These are phyloP conservation scores for Nasonia vitripennis DNA, from an alignment of 1,140 invertebrate species.

Conservation along the genomic window DNA sequence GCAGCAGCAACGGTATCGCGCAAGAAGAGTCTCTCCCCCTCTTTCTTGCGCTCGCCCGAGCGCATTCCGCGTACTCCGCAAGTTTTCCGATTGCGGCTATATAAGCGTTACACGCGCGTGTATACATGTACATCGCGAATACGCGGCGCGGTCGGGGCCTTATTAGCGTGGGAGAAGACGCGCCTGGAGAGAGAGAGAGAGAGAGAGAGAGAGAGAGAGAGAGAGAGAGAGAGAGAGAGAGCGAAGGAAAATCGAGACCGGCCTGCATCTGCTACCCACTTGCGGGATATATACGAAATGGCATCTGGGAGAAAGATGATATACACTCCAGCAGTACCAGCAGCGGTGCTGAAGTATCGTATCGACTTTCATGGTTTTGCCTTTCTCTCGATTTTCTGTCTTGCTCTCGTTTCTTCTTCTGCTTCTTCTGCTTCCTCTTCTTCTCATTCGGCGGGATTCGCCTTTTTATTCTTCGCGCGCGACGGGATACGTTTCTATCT, in stretches of 20 bases:
- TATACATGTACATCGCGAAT: not conserved
- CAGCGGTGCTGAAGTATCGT: conserved; percentile 14
- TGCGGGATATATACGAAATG: conserved; percentile 35
- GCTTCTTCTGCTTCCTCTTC: not conserved
- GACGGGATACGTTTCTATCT: conserved; percentile 4
- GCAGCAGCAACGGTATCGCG: too few relatives aligned
- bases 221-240: not conserved
- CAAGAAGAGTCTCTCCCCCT: not conserved
- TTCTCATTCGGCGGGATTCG: not conserved
- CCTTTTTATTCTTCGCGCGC: not conserved
- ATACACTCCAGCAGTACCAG: conserved; percentile 10
- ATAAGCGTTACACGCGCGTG: not conserved
- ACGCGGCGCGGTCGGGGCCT: not conserved
- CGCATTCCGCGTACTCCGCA: not conserved
- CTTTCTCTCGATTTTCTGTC: not conserved
- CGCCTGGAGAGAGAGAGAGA: not conserved
- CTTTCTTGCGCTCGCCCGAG: not conserved
- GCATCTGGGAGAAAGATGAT: conserved; percentile 49
- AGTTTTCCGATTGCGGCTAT: conserved; percentile 33
- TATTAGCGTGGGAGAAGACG: conserved; percentile 46
- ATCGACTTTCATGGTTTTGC: conserved; percentile 48
- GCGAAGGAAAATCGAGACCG: conserved; percentile 2
- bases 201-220: not conserved
- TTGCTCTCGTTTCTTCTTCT: not conserved
- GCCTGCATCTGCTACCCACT: conserved; percentile 49